Percentiles rank a stretch among this genome's conserved stretches.
These are phyloP conservation scores for Gadopsis bispinosus DNA, from an alignment of 2,797 vertebrate genomes.

Conservation along the genomic window DNA sequence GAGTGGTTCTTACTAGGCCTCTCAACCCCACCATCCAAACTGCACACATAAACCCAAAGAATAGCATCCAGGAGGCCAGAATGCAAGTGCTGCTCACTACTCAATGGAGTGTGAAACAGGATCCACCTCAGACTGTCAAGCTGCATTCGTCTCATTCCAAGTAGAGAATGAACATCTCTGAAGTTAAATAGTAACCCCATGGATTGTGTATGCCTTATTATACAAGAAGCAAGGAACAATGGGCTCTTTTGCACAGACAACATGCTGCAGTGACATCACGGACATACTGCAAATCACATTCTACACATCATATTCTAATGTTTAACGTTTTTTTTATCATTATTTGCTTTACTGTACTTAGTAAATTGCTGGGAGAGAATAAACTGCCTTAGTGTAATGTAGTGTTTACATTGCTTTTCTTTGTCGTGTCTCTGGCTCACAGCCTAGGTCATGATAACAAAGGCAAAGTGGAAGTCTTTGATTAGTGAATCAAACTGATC, in stretches of 20 bases:
- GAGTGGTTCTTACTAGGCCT: constrained; percentile 39
- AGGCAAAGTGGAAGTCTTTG: constrained; percentile 64
- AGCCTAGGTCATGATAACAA: constrained; percentile 56
- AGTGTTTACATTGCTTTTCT: constrained; percentile 44
- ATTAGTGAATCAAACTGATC: constrained; percentile 67
- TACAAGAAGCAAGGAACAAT: neutral
- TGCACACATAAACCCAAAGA: constrained; percentile 22
- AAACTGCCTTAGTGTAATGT: neutral
- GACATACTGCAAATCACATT: neutral
- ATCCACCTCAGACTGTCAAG: constrained; percentile 64
- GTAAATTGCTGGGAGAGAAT: constrained; percentile 19
- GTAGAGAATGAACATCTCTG: constrained; percentile 49
- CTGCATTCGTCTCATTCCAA: constrained; percentile 67
- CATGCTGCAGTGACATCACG: neutral
- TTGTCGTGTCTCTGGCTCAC: constrained; percentile 39
- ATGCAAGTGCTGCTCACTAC: constrained; percentile 46
- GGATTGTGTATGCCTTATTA: neutral
- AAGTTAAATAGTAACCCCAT: constrained; percentile 67
- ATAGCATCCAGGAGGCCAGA: constrained; percentile 40
- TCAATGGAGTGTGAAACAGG: constrained; percentile 66
- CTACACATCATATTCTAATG: neutral
- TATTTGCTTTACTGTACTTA: neutral
- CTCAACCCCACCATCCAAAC: constrained; percentile 56
- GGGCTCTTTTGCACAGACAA: neutral
- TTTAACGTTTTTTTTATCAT: constrained; percentile 15